Evolutionary conservation across 2,797 vertebrate species (phyloP).

Genomic region (Gymnodraco acuticeps): DNA sequence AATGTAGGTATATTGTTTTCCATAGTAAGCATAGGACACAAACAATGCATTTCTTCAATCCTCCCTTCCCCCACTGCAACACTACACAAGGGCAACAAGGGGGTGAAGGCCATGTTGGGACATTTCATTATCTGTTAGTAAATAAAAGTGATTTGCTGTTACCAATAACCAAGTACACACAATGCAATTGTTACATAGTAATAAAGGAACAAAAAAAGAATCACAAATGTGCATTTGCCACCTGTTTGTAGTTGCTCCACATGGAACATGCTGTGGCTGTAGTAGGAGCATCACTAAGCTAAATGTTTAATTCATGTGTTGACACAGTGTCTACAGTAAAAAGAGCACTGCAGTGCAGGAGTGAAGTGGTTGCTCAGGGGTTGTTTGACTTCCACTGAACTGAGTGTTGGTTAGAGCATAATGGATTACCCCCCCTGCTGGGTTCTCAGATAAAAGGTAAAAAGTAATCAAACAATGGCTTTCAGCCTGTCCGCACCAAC

Average conservation of each 20-base stretch:
- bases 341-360: conserved; percentile 29
- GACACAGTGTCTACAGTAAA: conserved; percentile 27
- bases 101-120: neutral
- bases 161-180: neutral
- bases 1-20: neutral
- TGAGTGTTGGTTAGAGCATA: neutral
- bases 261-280: neutral
- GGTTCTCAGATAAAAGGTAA: neutral
- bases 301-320: conserved; percentile 45
- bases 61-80: neutral
- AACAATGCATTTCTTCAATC: neutral
- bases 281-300: neutral
- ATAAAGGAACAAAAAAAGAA: neutral
- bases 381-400: conserved; percentile 5
- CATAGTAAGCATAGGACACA: neutral
- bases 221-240: neutral
- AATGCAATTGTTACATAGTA: neutral
- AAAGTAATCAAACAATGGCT: conserved; percentile 12
- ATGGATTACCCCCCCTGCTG: neutral
- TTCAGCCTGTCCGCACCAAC: neutral
- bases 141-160: neutral
- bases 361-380: conserved; percentile 11
- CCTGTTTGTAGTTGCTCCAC: neutral
- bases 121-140: neutral
- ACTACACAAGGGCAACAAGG: neutral